A percentile compares a stretch with the other conserved stretches of the same genome.
Evolutionary conservation across 2,797 vertebrate genomes (phyloP).

Genomic region (Enteromius unitaeniatus): DNA sequence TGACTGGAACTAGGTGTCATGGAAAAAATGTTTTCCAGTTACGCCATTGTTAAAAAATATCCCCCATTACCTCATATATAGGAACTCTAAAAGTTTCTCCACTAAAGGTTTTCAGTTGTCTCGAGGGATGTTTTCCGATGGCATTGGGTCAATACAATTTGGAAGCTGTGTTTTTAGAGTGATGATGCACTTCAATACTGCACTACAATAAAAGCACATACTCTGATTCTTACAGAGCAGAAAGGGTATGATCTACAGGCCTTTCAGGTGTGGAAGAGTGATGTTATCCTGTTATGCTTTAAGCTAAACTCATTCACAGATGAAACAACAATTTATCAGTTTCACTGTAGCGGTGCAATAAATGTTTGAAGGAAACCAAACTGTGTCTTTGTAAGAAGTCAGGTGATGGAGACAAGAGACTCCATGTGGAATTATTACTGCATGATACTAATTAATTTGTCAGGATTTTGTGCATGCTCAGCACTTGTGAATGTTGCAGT

Average conservation of each 20-base stretch:
- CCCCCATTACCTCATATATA: background rate
- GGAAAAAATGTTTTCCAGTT: background rate
- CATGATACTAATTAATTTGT: constrained; percentile 48
- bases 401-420: constrained; percentile 17
- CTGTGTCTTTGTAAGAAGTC: constrained; percentile 25
- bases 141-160: background rate
- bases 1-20: background rate
- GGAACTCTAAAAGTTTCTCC: background rate
- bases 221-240: background rate
- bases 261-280: constrained; percentile 58
- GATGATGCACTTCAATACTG: background rate
- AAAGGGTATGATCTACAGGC: constrained; percentile 8
- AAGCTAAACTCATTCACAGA: constrained; percentile 25
- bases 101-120: background rate
- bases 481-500: constrained; percentile 20
- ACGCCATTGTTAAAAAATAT: background rate
- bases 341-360: background rate
- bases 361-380: constrained; percentile 33
- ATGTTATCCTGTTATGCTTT: constrained; percentile 24
- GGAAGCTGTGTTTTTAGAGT: background rate
- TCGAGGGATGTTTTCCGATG: background rate
- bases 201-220: background rate
- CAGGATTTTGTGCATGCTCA: constrained; percentile 32
- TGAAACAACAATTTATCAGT: constrained; percentile 22
- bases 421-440: constrained; percentile 15